Conservation (phyloP, 2,888 invertebrate species). For the Minunthozetes semirufus region DNA sequence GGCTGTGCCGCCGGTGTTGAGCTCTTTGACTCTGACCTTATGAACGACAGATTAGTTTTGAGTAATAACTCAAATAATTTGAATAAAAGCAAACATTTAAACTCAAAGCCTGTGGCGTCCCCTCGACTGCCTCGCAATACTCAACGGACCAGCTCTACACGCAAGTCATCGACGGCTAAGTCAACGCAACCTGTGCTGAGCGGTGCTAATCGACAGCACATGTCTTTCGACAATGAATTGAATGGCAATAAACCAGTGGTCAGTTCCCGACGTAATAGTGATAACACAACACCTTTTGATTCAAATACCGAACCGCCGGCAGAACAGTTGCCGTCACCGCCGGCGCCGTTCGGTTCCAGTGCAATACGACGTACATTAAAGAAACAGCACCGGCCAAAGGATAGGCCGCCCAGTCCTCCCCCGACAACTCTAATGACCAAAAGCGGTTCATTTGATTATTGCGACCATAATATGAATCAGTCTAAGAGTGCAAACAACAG, state of each 20-base stretch:
- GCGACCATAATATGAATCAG: conserved; percentile 17
- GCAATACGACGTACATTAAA: conserved; percentile 24
- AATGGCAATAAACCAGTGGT: conserved; percentile 19
- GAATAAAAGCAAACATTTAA: conserved; percentile 37
- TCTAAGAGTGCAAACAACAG: not conserved
- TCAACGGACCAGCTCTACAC: conserved; percentile 13
- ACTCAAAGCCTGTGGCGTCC: conserved; percentile 43
- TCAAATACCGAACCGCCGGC: not conserved
- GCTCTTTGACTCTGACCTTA: conserved; percentile 39
- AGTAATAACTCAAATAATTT: conserved; percentile 16
- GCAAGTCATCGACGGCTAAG: conserved; percentile 17
- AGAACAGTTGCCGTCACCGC: conserved; percentile 20
- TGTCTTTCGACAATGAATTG: not conserved
- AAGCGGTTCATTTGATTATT: conserved; percentile 35
- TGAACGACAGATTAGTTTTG: conserved; percentile 38
- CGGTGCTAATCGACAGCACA: not conserved
- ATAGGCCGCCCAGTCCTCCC: conserved; percentile 26
- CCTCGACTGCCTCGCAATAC: conserved; percentile 41
- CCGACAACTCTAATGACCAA: conserved; percentile 1
- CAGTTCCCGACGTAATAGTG: conserved; percentile 21
- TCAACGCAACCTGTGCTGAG: not conserved
- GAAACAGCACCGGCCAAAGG: conserved; percentile 19
- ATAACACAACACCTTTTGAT: conserved; percentile 1
- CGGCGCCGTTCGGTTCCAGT: conserved; percentile 18
- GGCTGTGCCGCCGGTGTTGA: conserved; percentile 36